Evolutionary conservation across 2,113 vertebrate species (phyloP).

Genomic region (Hydrochoerus hydrochaeris): DNA sequence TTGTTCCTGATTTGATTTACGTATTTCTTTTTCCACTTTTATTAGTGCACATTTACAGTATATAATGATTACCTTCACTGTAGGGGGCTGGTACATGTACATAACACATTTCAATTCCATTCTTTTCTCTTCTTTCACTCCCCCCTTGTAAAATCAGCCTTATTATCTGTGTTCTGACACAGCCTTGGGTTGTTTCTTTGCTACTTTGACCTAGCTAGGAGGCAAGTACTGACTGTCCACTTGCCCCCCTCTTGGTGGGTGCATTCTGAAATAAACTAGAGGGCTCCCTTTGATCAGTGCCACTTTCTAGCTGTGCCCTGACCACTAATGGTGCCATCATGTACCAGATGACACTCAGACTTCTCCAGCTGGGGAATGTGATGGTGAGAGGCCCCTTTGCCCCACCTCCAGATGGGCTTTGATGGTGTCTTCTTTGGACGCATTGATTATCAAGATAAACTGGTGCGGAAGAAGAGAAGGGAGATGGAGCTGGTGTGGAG

Average conservation of each 20-base stretch:
- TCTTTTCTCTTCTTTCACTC: background rate
- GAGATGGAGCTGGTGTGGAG: slow-evolving; percentile 95
- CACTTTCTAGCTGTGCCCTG: background rate
- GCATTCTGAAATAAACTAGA: background rate
- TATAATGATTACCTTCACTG: background rate
- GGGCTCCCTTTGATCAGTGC: background rate
- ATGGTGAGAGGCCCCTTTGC: background rate
- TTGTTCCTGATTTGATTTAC: background rate
- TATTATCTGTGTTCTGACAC: background rate
- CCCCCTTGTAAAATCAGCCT: background rate
- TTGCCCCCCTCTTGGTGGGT: rapidly evolving
- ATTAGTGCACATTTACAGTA: background rate
- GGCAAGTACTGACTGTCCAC: background rate
- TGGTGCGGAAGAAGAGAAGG: slow-evolving; percentile 55
- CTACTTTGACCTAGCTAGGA: background rate
- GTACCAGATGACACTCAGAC: background rate
- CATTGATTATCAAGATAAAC: slow-evolving; percentile 94
- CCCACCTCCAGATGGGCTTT: slow-evolving; percentile 91
- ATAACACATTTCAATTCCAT: background rate
- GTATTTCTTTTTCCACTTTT: background rate
- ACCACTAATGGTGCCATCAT: background rate
- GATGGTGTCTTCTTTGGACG: slow-evolving; percentile 95
- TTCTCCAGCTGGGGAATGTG: background rate
- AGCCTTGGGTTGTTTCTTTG: background rate
- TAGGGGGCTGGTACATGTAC: background rate